Evolutionary conservation across 2,797 vertebrate genomes (phyloP).

Genomic region (Bradypodion pumilum): DNA sequence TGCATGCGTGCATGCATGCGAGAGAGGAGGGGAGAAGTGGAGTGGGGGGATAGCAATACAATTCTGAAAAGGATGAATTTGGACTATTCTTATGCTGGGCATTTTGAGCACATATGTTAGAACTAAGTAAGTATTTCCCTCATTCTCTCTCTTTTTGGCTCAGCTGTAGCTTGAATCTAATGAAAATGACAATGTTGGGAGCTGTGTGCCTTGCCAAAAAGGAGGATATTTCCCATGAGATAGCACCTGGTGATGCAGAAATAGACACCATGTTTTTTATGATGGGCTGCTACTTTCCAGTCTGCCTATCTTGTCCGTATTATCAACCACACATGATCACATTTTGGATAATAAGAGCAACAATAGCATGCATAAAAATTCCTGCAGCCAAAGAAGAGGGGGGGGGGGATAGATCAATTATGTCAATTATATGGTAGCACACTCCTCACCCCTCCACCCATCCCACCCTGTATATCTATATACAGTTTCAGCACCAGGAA

Average conservation of each 20-base stretch:
- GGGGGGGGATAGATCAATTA: constrained; percentile 87
- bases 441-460: constrained; percentile 49
- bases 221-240: constrained; percentile 82
- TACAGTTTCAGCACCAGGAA: constrained; percentile 76
- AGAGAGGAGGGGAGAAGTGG: no score
- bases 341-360: constrained; percentile 83
- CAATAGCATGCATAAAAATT: constrained; percentile 86
- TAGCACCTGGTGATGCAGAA: constrained; percentile 83
- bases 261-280: constrained; percentile 80
- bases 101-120: constrained; percentile 79
- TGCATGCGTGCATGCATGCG: neutral
- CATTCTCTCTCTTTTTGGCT: constrained; percentile 71
- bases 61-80: constrained; percentile 74
- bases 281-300: constrained; percentile 83
- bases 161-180: constrained; percentile 80
- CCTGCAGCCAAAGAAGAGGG: constrained; percentile 85
- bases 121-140: constrained; percentile 59
- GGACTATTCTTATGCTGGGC: constrained; percentile 75
- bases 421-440: constrained; percentile 90
- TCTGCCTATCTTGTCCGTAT: constrained; percentile 81
- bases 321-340: constrained; percentile 87
- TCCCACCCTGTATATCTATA: neutral
- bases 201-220: constrained; percentile 83
- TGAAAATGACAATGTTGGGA: constrained; percentile 83
- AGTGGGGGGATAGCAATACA: constrained; percentile 16